Evolutionary conservation across 2,797 vertebrate genomes (phyloP), one percentile per base, ranked within the genome.

Genomic region (Sus cebifrons): DNA sequence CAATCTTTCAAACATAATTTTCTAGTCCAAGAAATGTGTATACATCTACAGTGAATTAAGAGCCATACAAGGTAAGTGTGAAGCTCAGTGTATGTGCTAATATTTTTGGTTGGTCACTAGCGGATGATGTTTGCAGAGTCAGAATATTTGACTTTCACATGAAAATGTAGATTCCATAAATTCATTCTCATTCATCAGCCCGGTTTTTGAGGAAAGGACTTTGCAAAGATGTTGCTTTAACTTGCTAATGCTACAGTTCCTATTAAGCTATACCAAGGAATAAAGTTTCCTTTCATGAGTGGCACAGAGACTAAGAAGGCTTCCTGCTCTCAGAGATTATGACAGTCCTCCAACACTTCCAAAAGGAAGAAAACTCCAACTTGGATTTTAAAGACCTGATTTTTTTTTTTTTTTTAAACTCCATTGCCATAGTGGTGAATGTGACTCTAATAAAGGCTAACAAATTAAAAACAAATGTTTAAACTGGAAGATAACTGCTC

Each of bases 1-100:
- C 13, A 91, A 94, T 79, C 84, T 92, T 93, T 96, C 83, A 93
- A 94, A 77, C 27, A 89, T 16, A 92, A 75, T 88, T 92, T 96
- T 93, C 84, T n/a, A 91, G 68, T 82, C 21, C 25, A 67, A 87
- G 89, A 87, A 90, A 89, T 68, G 9, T 58, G 15, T 25, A 81
- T 73, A 94, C 56, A 79, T 25, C 27, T 74, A 86, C 9, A 15
- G 21, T 62, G 75, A 94, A 86, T 9, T 75, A 68, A 79, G 23
- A 95, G 71, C 60, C 65, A 52, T 32, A 29, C 20, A 79, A 83
- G 17, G 58, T 82, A 67, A 81, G n/a, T 27, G 60, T 67, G 92
- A 70, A 82, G 23, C 49, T 92, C 71, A 58, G 94, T 15, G 8
- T 8, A 65, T n/a, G 52, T n/a, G 29, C 70, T 86, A 91, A 58